Base-by-base conservation (phyloP, 1,140 invertebrate species). In the Drosophila triauraria region DNA sequence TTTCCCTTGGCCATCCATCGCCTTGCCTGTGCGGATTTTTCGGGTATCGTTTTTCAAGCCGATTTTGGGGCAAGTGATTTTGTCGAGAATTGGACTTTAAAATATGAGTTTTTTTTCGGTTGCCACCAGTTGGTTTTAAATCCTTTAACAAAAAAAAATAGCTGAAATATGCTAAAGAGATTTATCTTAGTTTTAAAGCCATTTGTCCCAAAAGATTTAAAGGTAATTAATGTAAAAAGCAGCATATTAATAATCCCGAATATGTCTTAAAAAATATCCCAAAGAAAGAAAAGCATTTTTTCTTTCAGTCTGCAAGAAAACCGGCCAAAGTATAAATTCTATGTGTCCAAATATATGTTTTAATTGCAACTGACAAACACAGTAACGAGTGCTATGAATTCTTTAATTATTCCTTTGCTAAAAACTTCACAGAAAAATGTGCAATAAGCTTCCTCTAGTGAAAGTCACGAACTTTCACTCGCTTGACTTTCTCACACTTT, bases 401-500 rank as follows among this genome's bases (percentile, higher is more conserved):
- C 32, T 38, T 12, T 10, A 65, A 38, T 38, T 46, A 27, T 38
- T 38, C 15, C n/a, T 46, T 13, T 30, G 23, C 13, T 6, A 25
- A 40, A 67, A 38, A 64, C 30, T 67, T 47, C 4, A 20, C 7
- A 23, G 25, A 27, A 69, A 54, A 40, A 56, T 40, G 53, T 54
- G 23, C 20, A 67, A 67, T 17, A 17, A 43, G 65, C 65, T 69
- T 69, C 12, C 65, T 42, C 17, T 2, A 40, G 27, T 43, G 12
- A 42, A 67, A 20, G 63, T 20, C 65, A 68, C 62, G 62, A 38
- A 69, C 65, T 68, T 69, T 69, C 65, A 51, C 65, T 68, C 12
- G 46, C 15, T 32, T 32, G 20, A 68, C 65, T 68, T 67, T 68
- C 46, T 13, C 64, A 40, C 17, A 17, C 63, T 48, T 47, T 15